phyloP scores from a whole-genome alignment of 1,140 invertebrate species.

The Monomorium pharaonis region DNA sequence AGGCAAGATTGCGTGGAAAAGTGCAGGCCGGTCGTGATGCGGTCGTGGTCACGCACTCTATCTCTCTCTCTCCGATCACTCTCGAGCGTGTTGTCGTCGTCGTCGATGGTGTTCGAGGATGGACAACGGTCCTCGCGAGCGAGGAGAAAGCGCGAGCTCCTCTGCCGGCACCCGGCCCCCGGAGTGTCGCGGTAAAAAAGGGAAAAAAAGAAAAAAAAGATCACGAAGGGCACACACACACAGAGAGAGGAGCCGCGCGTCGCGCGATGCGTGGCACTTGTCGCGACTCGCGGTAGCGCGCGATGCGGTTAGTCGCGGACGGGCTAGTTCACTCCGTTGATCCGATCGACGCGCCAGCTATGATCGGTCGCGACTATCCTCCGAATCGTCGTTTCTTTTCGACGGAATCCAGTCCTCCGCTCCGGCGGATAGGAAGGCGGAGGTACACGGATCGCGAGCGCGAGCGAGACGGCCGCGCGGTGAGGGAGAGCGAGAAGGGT shows the following conservation, averaged over 20 bases:
- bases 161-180: background rate
- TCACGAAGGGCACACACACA: constrained; percentile 7
- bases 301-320: constrained; percentile 60
- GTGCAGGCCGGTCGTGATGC: background rate
- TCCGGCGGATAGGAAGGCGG: constrained; percentile 73
- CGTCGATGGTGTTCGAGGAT: too few relatives aligned
- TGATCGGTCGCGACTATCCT: constrained; percentile 86
- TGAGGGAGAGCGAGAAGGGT: constrained; percentile 66
- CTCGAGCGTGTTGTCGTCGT: too few relatives aligned
- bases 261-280: constrained; percentile 32
- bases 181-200: background rate
- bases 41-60: constrained; percentile 12
- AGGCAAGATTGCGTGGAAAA: background rate
- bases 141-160: background rate
- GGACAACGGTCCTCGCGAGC: too few relatives aligned
- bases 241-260: too few relatives aligned
- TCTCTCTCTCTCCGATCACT: too few relatives aligned
- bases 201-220: background rate
- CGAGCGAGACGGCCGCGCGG: constrained; percentile 56
- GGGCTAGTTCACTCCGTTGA: constrained; percentile 74
- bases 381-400: constrained; percentile 85
- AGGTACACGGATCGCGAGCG: constrained; percentile 57
- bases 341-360: constrained; percentile 85
- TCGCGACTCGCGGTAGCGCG: constrained; percentile 44
- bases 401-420: constrained; percentile 78